A percentile compares a stretch with the other conserved stretches of the same genome.
Evolutionary conservation across 92 coral and sea anemone genomes (phyloP).

Genomic region (Zoanthus sociatus): DNA sequence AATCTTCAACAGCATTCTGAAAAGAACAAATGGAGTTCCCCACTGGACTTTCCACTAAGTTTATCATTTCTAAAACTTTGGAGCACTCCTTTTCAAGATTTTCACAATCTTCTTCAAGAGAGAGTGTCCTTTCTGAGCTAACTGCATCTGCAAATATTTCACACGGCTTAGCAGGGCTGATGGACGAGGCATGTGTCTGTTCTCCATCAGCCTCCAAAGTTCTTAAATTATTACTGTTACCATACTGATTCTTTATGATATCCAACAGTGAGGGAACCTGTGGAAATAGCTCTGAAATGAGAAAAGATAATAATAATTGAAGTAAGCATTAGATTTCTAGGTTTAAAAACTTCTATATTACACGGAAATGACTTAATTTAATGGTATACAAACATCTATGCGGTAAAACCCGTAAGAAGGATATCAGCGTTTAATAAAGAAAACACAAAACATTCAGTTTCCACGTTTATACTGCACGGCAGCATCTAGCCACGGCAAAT

Average conservation of each 20-base stretch:
- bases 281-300: background rate
- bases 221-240: background rate
- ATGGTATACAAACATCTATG: no score
- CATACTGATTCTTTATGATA: conserved; percentile 2
- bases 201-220: background rate
- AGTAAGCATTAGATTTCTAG: background rate
- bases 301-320: background rate
- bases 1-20: conserved; percentile 8
- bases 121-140: background rate
- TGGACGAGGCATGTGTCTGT: background rate
- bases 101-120: background rate
- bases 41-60: background rate
- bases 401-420: no score
- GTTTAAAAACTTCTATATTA: background rate
- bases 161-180: background rate
- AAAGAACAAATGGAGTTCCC: background rate
- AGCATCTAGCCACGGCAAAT: no score
- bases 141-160: background rate
- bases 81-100: conserved; percentile 6
- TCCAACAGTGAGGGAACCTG: conserved; percentile 27
- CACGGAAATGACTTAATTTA: background rate
- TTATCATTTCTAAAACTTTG: conserved; percentile 6
- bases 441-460: no score
- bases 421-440: no score
- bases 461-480: no score